phyloP scores from a whole-genome alignment of 2,888 invertebrate species.

The Hyposoter didymator region DNA sequence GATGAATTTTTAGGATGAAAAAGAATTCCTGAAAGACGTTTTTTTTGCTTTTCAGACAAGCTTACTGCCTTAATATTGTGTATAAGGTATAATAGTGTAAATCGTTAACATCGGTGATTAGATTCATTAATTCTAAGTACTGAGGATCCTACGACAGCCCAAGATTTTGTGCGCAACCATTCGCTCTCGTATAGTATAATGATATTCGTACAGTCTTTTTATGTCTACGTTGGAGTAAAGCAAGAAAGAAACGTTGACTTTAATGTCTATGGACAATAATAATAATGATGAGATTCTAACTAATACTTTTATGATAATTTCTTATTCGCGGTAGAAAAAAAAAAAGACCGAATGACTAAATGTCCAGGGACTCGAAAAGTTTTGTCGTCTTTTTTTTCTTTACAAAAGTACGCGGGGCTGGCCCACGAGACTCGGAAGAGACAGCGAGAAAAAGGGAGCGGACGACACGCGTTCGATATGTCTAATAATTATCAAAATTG shows the following conservation, averaged over 20 bases:
- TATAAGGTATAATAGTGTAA: conserved; percentile 64
- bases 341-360: conserved; percentile 1
- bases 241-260: background rate
- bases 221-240: conserved; percentile 10
- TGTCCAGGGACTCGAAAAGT: background rate
- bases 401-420: conserved; percentile 39
- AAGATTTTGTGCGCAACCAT: conserved; percentile 75
- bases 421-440: conserved; percentile 8
- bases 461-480: background rate
- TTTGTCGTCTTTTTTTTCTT: conserved; percentile 20
- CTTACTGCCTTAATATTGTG: conserved; percentile 4
- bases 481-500: background rate
- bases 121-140: conserved; percentile 64
- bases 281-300: background rate
- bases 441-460: background rate
- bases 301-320: conserved; percentile 2
- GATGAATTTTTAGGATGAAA: too few relatives aligned
- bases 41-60: too few relatives aligned
- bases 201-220: conserved; percentile 12
- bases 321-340: background rate
- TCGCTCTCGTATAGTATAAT: conserved; percentile 38
- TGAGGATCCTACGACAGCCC: conserved; percentile 54
- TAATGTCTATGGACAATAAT: conserved; percentile 11
- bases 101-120: conserved; percentile 74
- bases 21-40: too few relatives aligned